Evolutionary conservation across 2,797 vertebrate species (phyloP).

Genomic region (Poecile montanus): DNA sequence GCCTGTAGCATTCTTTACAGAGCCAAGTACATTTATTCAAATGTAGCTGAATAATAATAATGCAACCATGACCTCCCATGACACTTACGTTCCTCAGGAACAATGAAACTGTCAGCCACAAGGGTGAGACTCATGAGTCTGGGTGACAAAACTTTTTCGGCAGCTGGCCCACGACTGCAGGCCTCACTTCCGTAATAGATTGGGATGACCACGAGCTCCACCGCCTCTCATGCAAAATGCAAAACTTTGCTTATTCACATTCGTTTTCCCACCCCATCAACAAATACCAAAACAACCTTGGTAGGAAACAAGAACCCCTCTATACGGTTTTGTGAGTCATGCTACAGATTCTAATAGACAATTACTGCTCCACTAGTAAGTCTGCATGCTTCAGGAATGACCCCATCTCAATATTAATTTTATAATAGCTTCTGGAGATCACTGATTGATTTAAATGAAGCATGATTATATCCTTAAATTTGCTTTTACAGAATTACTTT

Average conservation of each 20-base stretch:
- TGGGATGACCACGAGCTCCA: slow-evolving; percentile 41
- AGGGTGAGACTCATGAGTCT: slow-evolving; percentile 58
- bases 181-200: slow-evolving; percentile 64
- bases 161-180: slow-evolving; percentile 53
- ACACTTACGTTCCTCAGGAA: slow-evolving; percentile 72
- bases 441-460: not conserved
- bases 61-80: slow-evolving; percentile 71
- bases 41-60: slow-evolving; percentile 74
- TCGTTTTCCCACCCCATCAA: slow-evolving; percentile 25
- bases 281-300: slow-evolving; percentile 2
- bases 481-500: not conserved
- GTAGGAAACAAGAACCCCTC: not conserved
- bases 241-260: slow-evolving; percentile 3
- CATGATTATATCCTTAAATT: not conserved
- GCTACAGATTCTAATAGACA: not conserved
- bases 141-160: slow-evolving; percentile 61
- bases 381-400: not conserved
- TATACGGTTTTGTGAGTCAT: not conserved
- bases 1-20: slow-evolving; percentile 66
- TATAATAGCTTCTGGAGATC: not conserved
- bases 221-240: not conserved
- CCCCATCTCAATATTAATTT: not conserved
- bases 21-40: slow-evolving; percentile 75
- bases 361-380: not conserved
- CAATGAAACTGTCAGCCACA: slow-evolving; percentile 71